These are phyloP conservation scores for Muscina levida DNA, from an alignment of 2,888 invertebrate species.

Conservation along the genomic window DNA sequence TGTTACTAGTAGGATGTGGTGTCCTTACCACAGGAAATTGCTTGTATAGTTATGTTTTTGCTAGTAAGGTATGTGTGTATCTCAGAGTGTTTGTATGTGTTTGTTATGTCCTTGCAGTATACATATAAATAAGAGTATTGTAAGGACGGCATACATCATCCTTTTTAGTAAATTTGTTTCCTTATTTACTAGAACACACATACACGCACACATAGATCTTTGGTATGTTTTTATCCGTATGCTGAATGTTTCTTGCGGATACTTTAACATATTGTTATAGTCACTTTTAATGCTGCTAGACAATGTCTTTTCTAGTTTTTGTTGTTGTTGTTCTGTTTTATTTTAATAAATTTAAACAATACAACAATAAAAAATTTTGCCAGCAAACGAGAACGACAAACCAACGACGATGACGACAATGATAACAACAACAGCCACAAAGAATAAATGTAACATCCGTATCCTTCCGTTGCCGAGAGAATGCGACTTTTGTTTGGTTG, in stretches of 20 bases:
- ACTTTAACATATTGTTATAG: constrained; percentile 6
- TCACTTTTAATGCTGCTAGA: constrained; percentile 17
- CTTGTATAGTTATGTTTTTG: constrained; percentile 45
- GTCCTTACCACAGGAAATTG: constrained; percentile 59
- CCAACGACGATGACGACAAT: constrained; percentile 31
- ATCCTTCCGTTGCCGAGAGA: constrained; percentile 18
- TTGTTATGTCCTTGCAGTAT: constrained; percentile 14
- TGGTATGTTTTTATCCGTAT: neutral
- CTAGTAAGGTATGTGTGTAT: constrained; percentile 46
- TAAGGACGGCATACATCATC: constrained; percentile 32
- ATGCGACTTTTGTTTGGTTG: constrained; percentile 47
- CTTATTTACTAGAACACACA: constrained; percentile 11
- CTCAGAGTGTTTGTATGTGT: constrained; percentile 12
- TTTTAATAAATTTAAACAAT: constrained; percentile 58
- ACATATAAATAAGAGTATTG: constrained; percentile 24
- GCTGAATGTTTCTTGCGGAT: constrained; percentile 8
- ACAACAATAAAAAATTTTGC: constrained; percentile 55
- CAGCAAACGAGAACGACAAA: constrained; percentile 47
- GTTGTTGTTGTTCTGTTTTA: constrained; percentile 24
- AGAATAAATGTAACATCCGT: neutral
- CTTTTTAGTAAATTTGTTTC: constrained; percentile 48
- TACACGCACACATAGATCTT: neutral
- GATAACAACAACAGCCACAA: constrained; percentile 16
- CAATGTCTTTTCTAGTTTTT: neutral
- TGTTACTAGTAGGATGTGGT: constrained; percentile 3